Percentiles rank a stretch among this genome's conserved stretches.
Evolutionary conservation across 2,888 invertebrate species (phyloP).

Genomic region (Pachliopta kotzebuea): DNA sequence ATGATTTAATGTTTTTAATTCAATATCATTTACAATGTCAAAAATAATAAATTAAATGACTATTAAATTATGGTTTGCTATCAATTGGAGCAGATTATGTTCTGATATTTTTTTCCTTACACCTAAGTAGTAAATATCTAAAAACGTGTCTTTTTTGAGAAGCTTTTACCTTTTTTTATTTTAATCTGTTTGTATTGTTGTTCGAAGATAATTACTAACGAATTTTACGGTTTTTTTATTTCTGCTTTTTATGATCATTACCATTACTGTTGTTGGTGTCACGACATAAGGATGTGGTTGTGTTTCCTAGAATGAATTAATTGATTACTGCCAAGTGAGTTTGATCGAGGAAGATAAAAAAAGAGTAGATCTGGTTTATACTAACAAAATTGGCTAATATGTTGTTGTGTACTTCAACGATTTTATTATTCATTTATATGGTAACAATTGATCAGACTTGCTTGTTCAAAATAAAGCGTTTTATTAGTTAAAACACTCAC

Average conservation of each 20-base stretch:
- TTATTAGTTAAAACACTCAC: not conserved
- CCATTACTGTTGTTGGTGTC: slow-evolving; percentile 20
- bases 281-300: slow-evolving; percentile 1
- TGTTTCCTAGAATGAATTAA: not conserved
- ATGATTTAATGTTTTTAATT: no score
- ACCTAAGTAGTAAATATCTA: not conserved
- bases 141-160: no score
- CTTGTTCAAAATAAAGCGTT: not conserved
- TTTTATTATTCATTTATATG: not conserved
- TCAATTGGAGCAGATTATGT: not conserved
- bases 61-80: not conserved
- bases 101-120: not conserved
- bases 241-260: slow-evolving; percentile 17
- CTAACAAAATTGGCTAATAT: not conserved
- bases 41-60: no score
- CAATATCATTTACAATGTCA: no score
- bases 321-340: not conserved
- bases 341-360: not conserved
- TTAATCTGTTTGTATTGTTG: not conserved
- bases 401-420: no score
- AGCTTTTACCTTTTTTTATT: not conserved
- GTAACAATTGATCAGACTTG: not conserved
- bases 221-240: slow-evolving; percentile 14
- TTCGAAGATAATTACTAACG: slow-evolving; percentile 3
- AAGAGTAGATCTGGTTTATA: not conserved